Percentiles rank a stretch among this genome's conserved stretches.
These are phyloP conservation scores for Caenorhabditis japonica DNA, from an alignment of 2,888 invertebrate genomes.

Conservation along the genomic window DNA sequence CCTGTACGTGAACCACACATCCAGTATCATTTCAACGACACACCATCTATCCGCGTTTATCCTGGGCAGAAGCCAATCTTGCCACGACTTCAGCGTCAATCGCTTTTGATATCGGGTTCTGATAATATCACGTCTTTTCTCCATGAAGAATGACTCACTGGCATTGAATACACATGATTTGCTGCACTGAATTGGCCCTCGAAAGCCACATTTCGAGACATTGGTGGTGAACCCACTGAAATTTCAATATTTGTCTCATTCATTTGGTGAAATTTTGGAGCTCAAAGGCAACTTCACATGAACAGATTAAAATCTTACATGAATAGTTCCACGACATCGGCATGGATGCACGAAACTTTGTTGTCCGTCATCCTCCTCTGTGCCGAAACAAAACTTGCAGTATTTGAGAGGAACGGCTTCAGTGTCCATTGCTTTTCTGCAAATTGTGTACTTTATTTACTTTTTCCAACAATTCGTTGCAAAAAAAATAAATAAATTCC, in stretches of 20 bases:
- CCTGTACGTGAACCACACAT: slow-evolving; percentile 52
- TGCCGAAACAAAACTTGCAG: slow-evolving; percentile 43
- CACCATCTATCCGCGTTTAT: slow-evolving; percentile 31
- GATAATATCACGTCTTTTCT: not conserved
- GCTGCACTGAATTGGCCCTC: slow-evolving; percentile 56
- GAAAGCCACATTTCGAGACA: slow-evolving; percentile 64
- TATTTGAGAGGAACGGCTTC: slow-evolving; percentile 2
- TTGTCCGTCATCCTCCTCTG: slow-evolving; percentile 25
- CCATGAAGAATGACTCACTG: slow-evolving; percentile 29
- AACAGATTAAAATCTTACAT: slow-evolving; percentile 53
- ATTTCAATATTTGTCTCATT: too few species aligned
- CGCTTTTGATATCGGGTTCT: slow-evolving; percentile 61
- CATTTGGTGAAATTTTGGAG: too few species aligned
- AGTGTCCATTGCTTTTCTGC: not conserved
- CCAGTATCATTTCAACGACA: slow-evolving; percentile 47
- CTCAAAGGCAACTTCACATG: too few species aligned
- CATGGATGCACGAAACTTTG: slow-evolving; percentile 58
- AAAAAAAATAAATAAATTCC: not conserved
- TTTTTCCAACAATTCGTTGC: not conserved
- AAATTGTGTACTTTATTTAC: not conserved
- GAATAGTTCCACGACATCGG: slow-evolving; percentile 56
- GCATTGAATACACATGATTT: slow-evolving; percentile 64
- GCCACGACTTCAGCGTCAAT: slow-evolving; percentile 51
- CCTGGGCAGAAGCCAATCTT: slow-evolving; percentile 54
- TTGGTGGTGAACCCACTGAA: slow-evolving; percentile 63